phyloP scores from a whole-genome alignment of 2,888 invertebrate genomes.

The Drosophila longiperda region DNA sequence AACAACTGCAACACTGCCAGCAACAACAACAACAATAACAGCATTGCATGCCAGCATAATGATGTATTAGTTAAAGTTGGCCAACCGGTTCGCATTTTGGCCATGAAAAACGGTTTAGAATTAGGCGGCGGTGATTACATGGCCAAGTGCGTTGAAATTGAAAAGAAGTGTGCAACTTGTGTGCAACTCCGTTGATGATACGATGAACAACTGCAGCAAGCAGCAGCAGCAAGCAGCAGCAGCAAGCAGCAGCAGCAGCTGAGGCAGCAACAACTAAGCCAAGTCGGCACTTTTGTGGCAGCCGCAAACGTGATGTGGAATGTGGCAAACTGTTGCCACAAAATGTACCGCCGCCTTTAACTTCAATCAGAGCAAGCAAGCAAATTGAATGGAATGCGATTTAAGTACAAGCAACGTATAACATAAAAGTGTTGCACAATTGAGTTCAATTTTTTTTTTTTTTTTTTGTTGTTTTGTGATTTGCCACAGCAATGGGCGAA shows the following conservation, averaged over 20 bases:
- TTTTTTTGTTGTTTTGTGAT: not conserved
- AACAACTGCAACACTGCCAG: slow-evolving; percentile 43
- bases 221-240: not conserved
- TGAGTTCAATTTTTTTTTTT: slow-evolving; percentile 21
- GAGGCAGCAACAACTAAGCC: slow-evolving; percentile 23
- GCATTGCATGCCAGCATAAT: slow-evolving; percentile 70
- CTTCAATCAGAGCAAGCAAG: slow-evolving; percentile 47
- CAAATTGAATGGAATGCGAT: slow-evolving; percentile 44
- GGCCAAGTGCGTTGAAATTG: slow-evolving; percentile 75
- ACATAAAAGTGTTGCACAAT: slow-evolving; percentile 37
- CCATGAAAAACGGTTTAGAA: slow-evolving; percentile 80
- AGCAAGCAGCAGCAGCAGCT: slow-evolving; percentile 1
- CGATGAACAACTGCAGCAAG: slow-evolving; percentile 8
- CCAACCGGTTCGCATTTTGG: slow-evolving; percentile 80
- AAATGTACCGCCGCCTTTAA: slow-evolving; percentile 19
- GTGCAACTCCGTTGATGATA: slow-evolving; percentile 26
- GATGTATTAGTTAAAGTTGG: slow-evolving; percentile 80
- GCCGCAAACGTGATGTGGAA: slow-evolving; percentile 40
- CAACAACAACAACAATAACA: slow-evolving; percentile 44
- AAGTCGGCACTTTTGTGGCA: slow-evolving; percentile 48
- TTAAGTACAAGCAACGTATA: slow-evolving; percentile 16
- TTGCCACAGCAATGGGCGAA: slow-evolving; percentile 2
- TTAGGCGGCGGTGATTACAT: slow-evolving; percentile 76
- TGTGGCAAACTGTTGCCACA: slow-evolving; percentile 37
- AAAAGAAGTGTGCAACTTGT: slow-evolving; percentile 71